Evolutionary conservation across 2,113 vertebrate species (phyloP).

Genomic region (Lontra canadensis): DNA sequence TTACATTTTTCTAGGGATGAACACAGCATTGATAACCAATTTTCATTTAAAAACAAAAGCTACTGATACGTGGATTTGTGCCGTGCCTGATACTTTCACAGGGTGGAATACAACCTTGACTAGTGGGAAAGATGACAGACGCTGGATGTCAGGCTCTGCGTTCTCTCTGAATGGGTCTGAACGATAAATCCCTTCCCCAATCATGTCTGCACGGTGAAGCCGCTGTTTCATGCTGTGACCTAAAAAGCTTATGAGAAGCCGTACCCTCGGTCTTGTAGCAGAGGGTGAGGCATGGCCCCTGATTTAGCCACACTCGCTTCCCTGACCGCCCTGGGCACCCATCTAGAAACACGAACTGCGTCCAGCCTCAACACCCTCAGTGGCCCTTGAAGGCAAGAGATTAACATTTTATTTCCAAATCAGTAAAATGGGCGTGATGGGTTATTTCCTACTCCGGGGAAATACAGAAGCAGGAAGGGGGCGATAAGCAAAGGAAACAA

Average conservation of each 20-base stretch:
- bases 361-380: not conserved
- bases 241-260: conserved; percentile 46
- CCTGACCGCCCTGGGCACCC: not conserved
- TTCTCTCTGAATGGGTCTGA: not conserved
- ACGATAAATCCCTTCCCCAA: not conserved
- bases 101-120: not conserved
- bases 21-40: not conserved
- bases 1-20: not conserved
- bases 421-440: not conserved
- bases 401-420: conserved; percentile 8
- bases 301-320: not conserved
- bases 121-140: accelerated
- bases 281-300: not conserved
- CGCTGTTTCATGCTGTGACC: not conserved
- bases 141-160: not conserved
- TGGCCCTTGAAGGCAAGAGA: not conserved
- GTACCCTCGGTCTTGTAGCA: conserved; percentile 14
- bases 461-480: not conserved
- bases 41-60: not conserved
- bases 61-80: not conserved
- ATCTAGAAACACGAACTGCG: not conserved
- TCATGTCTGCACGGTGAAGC: not conserved
- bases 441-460: not conserved
- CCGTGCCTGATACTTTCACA: not conserved
- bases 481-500: not conserved